A percentile compares a stretch with the other conserved stretches of the same genome.
These are phyloP conservation scores for Dasyurus viverrinus DNA, from an alignment of 2,113 vertebrate genomes.

Conservation along the genomic window DNA sequence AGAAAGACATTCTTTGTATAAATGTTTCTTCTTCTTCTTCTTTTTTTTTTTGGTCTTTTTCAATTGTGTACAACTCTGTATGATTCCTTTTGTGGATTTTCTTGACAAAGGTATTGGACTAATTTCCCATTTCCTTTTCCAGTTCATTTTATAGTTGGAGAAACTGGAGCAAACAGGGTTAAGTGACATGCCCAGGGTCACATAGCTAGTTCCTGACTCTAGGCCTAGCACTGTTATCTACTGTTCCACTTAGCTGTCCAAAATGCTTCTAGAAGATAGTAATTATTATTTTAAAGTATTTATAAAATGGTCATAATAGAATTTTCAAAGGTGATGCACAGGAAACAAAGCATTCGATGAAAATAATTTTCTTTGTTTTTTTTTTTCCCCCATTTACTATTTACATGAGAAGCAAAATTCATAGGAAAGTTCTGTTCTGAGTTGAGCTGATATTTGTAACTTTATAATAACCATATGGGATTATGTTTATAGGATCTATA, in stretches of 20 bases:
- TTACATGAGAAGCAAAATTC: slow-evolving; percentile 5
- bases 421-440: neutral
- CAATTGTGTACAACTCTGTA: neutral
- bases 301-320: neutral
- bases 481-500: neutral
- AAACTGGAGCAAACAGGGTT: neutral
- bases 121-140: neutral
- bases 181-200: neutral
- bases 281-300: neutral
- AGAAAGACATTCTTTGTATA: neutral
- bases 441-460: neutral
- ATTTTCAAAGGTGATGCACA: neutral
- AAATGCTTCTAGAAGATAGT: neutral
- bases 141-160: neutral
- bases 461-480: neutral
- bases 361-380: neutral
- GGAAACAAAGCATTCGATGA: neutral
- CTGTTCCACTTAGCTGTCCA: neutral
- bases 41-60: neutral
- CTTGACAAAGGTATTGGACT: neutral
- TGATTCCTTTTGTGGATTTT: neutral
- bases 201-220: neutral
- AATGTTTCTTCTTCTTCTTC: neutral
- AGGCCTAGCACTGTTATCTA: neutral
- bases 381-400: neutral